Conservation (phyloP, 2,888 invertebrate genomes). For the Lottia gigantea region DNA sequence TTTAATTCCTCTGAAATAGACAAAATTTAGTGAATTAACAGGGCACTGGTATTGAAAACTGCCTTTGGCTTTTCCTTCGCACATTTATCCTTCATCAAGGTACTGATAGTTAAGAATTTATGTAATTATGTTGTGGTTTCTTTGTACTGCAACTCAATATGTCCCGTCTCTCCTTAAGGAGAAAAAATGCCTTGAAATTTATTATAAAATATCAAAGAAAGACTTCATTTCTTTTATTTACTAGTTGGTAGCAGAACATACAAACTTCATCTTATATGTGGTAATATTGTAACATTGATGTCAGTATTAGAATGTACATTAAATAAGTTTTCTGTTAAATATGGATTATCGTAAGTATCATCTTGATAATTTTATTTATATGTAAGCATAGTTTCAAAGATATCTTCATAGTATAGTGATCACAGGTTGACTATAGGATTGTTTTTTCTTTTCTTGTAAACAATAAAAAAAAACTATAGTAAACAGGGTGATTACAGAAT, state of each 20-base stretch:
- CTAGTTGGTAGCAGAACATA: constrained; percentile 63
- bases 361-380: too few species aligned
- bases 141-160: too few species aligned
- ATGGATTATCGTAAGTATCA: constrained; percentile 46
- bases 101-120: not conserved
- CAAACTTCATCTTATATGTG: constrained; percentile 61
- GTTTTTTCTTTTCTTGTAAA: too few species aligned
- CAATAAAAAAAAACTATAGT: too few species aligned
- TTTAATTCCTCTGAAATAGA: constrained; percentile 14
- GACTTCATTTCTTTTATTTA: too few species aligned
- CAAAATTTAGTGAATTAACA: constrained; percentile 2
- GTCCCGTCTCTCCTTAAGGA: too few species aligned
- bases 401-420: too few species aligned
- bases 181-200: too few species aligned
- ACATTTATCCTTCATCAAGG: not conserved
- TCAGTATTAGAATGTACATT: constrained; percentile 51
- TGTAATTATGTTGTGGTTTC: constrained; percentile 11
- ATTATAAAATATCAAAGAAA: too few species aligned
- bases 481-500: too few species aligned
- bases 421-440: too few species aligned
- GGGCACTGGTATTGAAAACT: not conserved
- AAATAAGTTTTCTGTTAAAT: constrained; percentile 41
- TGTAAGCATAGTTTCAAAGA: too few species aligned
- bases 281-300: constrained; percentile 59
- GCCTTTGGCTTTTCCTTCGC: not conserved